phyloP scores from a whole-genome alignment of 2,797 vertebrate genomes.

The Salarias fasciatus region DNA sequence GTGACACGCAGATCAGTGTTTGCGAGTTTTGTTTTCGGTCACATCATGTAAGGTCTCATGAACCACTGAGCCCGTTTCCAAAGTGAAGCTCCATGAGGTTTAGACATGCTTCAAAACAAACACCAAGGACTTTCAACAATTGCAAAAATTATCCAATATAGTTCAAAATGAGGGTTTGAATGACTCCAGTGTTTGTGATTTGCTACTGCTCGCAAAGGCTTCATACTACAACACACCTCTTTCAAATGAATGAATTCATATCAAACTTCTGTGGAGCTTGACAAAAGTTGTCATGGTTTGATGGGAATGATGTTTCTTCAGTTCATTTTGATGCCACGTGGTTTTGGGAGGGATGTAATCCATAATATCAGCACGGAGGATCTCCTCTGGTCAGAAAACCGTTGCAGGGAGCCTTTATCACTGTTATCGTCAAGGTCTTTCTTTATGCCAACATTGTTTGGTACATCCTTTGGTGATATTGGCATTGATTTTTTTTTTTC shows the following conservation, averaged over 20 bases:
- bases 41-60: constrained; percentile 10
- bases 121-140: background rate
- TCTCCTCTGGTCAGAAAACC: constrained; percentile 9
- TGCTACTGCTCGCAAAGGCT: too few species aligned
- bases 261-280: background rate
- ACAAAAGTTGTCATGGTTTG: background rate
- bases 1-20: constrained; percentile 3
- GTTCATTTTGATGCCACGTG: background rate
- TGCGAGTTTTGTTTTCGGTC: constrained; percentile 20
- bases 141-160: too few species aligned
- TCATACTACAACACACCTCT: too few species aligned
- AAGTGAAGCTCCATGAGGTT: constrained; percentile 14
- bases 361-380: background rate
- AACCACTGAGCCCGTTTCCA: constrained; percentile 22
- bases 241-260: background rate
- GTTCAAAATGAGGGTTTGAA: too few species aligned
- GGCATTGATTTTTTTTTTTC: constrained; percentile 18
- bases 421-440: constrained; percentile 14
- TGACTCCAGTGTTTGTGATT: too few species aligned
- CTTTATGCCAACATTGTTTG: constrained; percentile 4
- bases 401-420: constrained; percentile 1
- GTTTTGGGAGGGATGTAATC: background rate
- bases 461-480: constrained; percentile 9
- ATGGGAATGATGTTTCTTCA: background rate
- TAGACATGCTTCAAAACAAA: background rate